These are phyloP conservation scores for Oreohelix idahoensis DNA, from an alignment of 1,140 invertebrate genomes.

Conservation along the genomic window DNA sequence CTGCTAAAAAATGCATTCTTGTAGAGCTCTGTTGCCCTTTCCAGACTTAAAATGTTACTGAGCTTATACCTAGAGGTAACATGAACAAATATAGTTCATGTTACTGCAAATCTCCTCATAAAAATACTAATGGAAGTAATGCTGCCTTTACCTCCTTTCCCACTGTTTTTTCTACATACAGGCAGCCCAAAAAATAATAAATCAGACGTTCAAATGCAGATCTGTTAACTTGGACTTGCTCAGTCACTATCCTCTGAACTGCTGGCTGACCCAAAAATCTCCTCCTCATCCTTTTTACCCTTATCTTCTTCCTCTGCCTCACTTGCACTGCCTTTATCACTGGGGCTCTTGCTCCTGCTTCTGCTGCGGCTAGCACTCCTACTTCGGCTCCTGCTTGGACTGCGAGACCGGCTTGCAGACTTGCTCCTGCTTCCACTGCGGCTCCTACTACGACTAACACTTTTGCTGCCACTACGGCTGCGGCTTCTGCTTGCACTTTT, in stretches of 20 bases:
- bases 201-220: no score
- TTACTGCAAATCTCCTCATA: no score
- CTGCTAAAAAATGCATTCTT: no score
- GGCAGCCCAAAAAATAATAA: no score
- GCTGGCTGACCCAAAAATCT: slow-evolving; percentile 73
- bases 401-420: slow-evolving; percentile 44
- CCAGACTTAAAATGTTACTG: no score
- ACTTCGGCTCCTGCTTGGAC: slow-evolving; percentile 34
- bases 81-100: no score
- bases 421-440: slow-evolving; percentile 34
- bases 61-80: no score
- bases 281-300: slow-evolving; percentile 71
- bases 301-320: slow-evolving; percentile 55
- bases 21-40: no score
- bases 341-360: slow-evolving; percentile 47
- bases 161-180: no score
- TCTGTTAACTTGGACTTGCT: no score
- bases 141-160: no score
- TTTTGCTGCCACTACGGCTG: slow-evolving; percentile 46
- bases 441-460: slow-evolving; percentile 42
- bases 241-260: slow-evolving; percentile 59
- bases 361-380: slow-evolving; percentile 49
- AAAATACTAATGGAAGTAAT: no score
- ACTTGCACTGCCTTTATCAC: slow-evolving; percentile 58
- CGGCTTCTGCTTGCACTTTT: slow-evolving; percentile 46